Evolutionary conservation across 2,797 vertebrate species (phyloP), one percentile per base, ranked within the genome.

Genomic region (Hydrolagus colliei): DNA sequence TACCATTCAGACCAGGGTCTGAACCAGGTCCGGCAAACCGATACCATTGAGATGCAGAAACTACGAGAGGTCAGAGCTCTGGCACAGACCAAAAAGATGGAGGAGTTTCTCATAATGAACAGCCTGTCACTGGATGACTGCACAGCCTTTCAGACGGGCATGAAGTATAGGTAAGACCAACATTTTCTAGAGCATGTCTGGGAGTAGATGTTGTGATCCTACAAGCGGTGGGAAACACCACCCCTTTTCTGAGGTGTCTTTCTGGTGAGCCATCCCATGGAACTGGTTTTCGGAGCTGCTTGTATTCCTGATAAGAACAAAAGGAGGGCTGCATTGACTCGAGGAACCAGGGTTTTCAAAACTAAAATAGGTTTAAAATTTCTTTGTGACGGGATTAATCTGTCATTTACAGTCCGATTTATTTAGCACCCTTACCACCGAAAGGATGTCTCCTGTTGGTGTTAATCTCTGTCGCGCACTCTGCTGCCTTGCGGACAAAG

Each of bases 41-140:
- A 97, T 87, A 93, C 93, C n/a, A 93, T 94, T 73, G 97, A 98
- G 91, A 95, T 97, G 88, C 96, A 95, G 93, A 94, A 95, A 86
- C 94, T 97, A 86, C 93, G 97, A 86, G 97, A 98, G 72, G 96
- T 98, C 91, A 95, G 95, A 89, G 93, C 94, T 0, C 97, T 97
- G 0, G 97, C 95, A 0, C 97, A 96, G 91, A 93, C 96, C 90
- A 96, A 96, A 92, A 98, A 96, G 89, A 95, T 97, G 96, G 98
- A 99, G 91, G 96, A 97, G 90, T 99, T 99, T 92, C 95, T 99
- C 89, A 96, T 94, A 91, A 98, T 96, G 96, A 97, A 99, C 20
- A 95, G 97, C 88, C 94, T 99, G 86, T 96, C 96, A 20, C 90
- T 99, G 94, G 97, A 97, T 77, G 92, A 97, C 88, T 94, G 97